phyloP scores from a whole-genome alignment of 2,888 invertebrate genomes.

The Auanema sp. region DNA sequence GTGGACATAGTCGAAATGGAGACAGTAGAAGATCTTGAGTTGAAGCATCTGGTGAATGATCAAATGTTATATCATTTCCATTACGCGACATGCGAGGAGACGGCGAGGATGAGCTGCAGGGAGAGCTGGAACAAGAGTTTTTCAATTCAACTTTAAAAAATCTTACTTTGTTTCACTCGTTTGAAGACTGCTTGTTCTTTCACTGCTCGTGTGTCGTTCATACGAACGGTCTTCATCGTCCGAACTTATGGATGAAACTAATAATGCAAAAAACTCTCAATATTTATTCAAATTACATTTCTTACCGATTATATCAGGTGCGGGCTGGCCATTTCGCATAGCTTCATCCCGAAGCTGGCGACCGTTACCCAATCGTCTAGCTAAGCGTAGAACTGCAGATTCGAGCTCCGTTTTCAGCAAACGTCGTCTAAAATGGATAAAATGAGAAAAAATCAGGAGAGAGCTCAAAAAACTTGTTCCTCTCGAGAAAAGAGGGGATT shows the following conservation, averaged over 20 bases:
- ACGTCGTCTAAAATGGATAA: conserved; percentile 24
- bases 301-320: conserved; percentile 21
- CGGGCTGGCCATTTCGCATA: conserved; percentile 5
- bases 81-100: conserved; percentile 34
- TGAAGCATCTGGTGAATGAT: conserved; percentile 27
- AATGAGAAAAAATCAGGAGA: neutral
- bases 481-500: neutral
- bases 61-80: conserved; percentile 37
- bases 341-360: conserved; percentile 26
- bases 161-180: conserved; percentile 41
- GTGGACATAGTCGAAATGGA: conserved; percentile 42
- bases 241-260: conserved; percentile 55
- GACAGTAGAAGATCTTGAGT: conserved; percentile 28
- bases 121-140: conserved; percentile 30
- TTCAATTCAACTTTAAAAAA: neutral
- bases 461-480: neutral
- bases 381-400: conserved; percentile 57
- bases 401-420: conserved; percentile 56
- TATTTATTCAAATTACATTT: too few species aligned
- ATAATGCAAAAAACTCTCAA: too few species aligned
- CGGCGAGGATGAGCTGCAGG: conserved; percentile 38
- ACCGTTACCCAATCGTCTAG: conserved; percentile 51
- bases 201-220: conserved; percentile 40
- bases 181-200: conserved; percentile 34
- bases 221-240: conserved; percentile 51